Base-by-base conservation (phyloP, 1,140 invertebrate species). In the Limonius californicus region DNA sequence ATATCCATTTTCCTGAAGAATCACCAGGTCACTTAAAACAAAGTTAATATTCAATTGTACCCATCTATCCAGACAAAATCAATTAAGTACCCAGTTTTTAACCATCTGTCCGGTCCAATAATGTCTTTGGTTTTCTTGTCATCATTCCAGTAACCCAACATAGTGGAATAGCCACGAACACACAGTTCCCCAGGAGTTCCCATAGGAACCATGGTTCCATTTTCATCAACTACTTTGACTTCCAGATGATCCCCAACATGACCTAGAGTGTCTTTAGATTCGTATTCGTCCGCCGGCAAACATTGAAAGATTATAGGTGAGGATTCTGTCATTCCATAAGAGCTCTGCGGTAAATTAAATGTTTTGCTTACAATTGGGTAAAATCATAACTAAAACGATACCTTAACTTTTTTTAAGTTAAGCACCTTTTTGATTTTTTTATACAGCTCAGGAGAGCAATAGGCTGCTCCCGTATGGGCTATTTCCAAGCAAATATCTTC, bases 261-360 rank as follows among this genome's bases (percentile, higher is more conserved):
- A 0, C 95, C 94, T 14, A 97, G 89, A 0, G 89, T 91, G 12
- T 84, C 82, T 21, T 86, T 77, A 20, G 86, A 76, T 8, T 89
- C 84, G 1, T 82, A 72, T 12, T 80, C 73, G 65, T 96, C 92
- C 7, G 83, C 80, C 0, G 80, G 74, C 1, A 84, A 64, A 0
- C 86, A 84, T 71, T 90, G 85, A 72, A 91, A 92, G 20, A 82
- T 78, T 0, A 88, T 82, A 0, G 89, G 91, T 43, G 92, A 92
- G 0, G 84, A 85, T 80, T 98, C 95, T 0, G 95, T 95, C 68
- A 94, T 79, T 0, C 95, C 95, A 70, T 94, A 98, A n/a, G n/a
- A n/a, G n/a, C n/a, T n/a, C n/a, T n/a, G n/a, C n/a, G n/a, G n/a
- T n/a, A n/a, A n/a, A n/a, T n/a, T n/a, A n/a, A n/a, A n/a, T n/a